These are phyloP conservation scores for Macropodus opercularis DNA, from an alignment of 2,797 vertebrate species.

Conservation along the genomic window DNA sequence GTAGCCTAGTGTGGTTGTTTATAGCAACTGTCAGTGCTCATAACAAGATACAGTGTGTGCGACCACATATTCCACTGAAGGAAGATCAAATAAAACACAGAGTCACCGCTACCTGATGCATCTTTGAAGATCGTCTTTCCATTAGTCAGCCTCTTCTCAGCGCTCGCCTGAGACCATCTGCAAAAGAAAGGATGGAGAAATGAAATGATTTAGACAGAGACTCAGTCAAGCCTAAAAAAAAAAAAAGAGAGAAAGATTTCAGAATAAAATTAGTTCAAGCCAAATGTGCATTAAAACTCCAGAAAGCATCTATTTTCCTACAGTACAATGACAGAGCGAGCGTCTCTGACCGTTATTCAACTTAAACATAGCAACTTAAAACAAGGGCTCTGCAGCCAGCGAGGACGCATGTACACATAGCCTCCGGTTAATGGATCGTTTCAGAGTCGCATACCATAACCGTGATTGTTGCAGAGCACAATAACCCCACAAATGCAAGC, in stretches of 20 bases:
- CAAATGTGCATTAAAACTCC: constrained; percentile 22
- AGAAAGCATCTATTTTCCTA: constrained; percentile 17
- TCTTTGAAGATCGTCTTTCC: constrained; percentile 57
- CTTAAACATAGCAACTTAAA: too few species aligned
- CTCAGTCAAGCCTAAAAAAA: constrained; percentile 14
- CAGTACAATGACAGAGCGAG: neutral
- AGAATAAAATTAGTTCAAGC: constrained; percentile 25
- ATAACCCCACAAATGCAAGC: neutral
- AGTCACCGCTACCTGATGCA: constrained; percentile 64
- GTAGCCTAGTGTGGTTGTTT: constrained; percentile 37
- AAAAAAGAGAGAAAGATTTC: constrained; percentile 19
- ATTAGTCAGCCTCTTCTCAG: constrained; percentile 50
- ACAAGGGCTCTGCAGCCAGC: too few species aligned
- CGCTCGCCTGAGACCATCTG: constrained; percentile 59
- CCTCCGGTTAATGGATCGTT: neutral
- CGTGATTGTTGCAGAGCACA: neutral
- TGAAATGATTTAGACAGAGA: constrained; percentile 44
- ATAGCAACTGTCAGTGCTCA: constrained; percentile 29
- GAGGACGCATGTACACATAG: too few species aligned
- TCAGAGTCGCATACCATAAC: neutral
- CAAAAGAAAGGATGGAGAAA: constrained; percentile 48
- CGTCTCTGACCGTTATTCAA: too few species aligned
- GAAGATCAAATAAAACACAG: constrained; percentile 37
- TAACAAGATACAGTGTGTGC: constrained; percentile 28
- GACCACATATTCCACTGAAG: constrained; percentile 36